phyloP scores from a whole-genome alignment of 2,888 invertebrate genomes.

The Stenodera caucasica region DNA sequence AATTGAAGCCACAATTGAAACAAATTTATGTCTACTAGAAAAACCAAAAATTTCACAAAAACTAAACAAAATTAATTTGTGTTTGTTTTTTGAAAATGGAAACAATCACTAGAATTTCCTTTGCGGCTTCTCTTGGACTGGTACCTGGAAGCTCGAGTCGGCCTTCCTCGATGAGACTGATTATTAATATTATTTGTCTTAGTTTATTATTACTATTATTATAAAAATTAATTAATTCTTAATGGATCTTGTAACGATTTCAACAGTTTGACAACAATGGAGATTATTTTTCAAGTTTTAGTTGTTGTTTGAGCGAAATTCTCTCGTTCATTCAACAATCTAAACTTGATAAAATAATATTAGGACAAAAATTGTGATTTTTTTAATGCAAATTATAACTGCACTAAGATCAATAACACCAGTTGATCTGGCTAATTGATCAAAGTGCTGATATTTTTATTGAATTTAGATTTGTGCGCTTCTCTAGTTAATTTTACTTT shows the following conservation, averaged over 20 bases:
- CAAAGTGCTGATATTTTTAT: conserved; percentile 33
- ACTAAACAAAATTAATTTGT: neutral
- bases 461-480: conserved; percentile 32
- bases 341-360: neutral
- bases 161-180: conserved; percentile 53
- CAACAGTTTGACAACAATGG: conserved; percentile 20
- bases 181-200: conserved; percentile 31
- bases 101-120: conserved; percentile 13
- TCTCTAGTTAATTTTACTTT: conserved; percentile 35
- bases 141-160: conserved; percentile 28
- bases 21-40: conserved; percentile 78
- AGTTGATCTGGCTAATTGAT: conserved; percentile 30
- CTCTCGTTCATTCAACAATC: too few relatives aligned
- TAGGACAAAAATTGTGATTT: conserved; percentile 18
- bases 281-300: conserved; percentile 24
- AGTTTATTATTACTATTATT: conserved; percentile 29
- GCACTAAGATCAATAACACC: conserved; percentile 24
- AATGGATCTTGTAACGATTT: conserved; percentile 21
- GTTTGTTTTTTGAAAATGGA: neutral
- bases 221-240: conserved; percentile 25
- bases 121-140: conserved; percentile 25
- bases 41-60: neutral
- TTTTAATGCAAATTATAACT: conserved; percentile 35
- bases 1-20: conserved; percentile 84
- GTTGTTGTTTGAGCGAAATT: too few relatives aligned